Conservation (phyloP, 2,113 vertebrate species). For the Macrotis lagotis region DNA sequence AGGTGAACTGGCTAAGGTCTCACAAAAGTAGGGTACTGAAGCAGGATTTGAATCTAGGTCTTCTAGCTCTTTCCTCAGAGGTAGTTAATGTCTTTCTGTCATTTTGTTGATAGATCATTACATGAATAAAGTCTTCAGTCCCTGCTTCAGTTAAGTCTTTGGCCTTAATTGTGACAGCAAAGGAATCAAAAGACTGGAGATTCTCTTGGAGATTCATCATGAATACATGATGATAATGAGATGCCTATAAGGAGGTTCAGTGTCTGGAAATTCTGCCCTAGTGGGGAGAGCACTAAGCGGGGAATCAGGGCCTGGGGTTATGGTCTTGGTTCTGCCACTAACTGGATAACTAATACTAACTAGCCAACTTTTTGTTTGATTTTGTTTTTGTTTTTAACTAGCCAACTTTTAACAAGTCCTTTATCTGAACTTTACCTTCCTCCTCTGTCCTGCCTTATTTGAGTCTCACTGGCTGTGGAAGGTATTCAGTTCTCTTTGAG, state of each 20-base stretch:
- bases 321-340: background rate
- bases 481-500: background rate
- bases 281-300: background rate
- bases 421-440: background rate
- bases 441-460: background rate
- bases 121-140: background rate
- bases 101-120: background rate
- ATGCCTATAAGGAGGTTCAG: background rate
- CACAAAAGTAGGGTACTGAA: background rate
- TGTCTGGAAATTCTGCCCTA: background rate
- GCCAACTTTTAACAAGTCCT: background rate
- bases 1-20: background rate
- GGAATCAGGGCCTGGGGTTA: background rate
- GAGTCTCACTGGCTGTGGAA: background rate
- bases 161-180: background rate
- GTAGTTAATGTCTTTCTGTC: background rate
- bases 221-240: background rate
- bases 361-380: too few relatives aligned
- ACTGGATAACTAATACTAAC: too few relatives aligned
- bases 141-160: background rate
- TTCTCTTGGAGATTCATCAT: too few relatives aligned
- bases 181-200: background rate
- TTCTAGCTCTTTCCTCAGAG: background rate
- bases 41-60: background rate
- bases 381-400: too few relatives aligned